Evolutionary conservation across 2,888 invertebrate genomes (phyloP), one percentile per base, ranked within the genome.

Genomic region (Saturnia japonica): DNA sequence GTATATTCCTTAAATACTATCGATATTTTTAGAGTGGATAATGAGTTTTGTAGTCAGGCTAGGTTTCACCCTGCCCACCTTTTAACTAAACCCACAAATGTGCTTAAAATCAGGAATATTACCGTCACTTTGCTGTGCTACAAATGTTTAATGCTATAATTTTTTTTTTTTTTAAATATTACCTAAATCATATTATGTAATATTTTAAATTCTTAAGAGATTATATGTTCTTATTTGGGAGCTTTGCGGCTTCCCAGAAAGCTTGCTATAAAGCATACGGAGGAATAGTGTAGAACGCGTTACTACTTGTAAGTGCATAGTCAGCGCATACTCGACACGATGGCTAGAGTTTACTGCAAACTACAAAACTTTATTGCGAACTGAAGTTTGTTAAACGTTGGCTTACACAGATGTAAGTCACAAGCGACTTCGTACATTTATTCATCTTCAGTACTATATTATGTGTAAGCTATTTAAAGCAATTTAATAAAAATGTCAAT

Each of bases 241-340:
- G 7, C 8, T 34, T 62, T 34, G 64, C 2, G 2, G 64, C 40
- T 64, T n/a, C 9, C 9, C 40, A 25, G 40, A 40, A 64, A 64
- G 2, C 8, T 64, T 64, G n/a, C 40, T n/a, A 64, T 64, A 64
- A 62, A 64, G 9, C n/a, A 28, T 14, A 64, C 22, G 64, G 80
- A 78, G 81, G 78, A 77, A 76, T 79, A 79, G 80, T 79, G 77
- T 73, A 77, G 74, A 75, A 77, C 74, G 79, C 78, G 77, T 76
- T 75, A 64, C 40, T 40, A 40, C 19, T n/a, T 40, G 64, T 64
- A 64, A 47, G 54, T 68, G 40, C 68, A 68, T 54, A 67, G 67
- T 64, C 62, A 34, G 67, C 25, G 22, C 51, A 68, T 68, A 68
- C 25, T 34, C 25, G 22, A 25, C 6, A n/a, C n/a, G n/a, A n/a